These are phyloP conservation scores for Charaxes varanes DNA, from an alignment of 1,140 invertebrate genomes.

Conservation along the genomic window DNA sequence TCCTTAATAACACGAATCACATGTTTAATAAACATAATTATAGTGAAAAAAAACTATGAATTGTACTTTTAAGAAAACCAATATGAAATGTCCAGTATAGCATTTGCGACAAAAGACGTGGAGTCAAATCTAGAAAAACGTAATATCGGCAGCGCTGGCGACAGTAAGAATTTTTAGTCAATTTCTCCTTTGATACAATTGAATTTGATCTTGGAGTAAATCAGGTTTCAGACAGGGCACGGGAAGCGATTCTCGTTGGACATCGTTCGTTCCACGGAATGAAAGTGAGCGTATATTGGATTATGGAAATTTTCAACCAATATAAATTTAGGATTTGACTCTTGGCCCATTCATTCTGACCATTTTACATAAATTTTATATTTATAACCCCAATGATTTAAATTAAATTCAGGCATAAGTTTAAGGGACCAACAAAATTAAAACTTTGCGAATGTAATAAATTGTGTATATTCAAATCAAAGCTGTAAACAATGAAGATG, in stretches of 20 bases:
- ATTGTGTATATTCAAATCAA: too few relatives aligned
- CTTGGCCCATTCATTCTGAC: too few relatives aligned
- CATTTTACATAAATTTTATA: too few relatives aligned
- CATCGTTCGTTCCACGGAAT: slow-evolving; percentile 18
- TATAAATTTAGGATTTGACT: too few relatives aligned
- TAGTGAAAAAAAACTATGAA: neutral
- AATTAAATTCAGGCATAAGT: too few relatives aligned
- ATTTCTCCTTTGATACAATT: slow-evolving; percentile 64
- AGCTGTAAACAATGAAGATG: too few relatives aligned
- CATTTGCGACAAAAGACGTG: neutral
- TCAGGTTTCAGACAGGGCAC: slow-evolving; percentile 60
- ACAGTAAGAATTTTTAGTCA: slow-evolving; percentile 58
- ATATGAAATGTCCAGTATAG: neutral
- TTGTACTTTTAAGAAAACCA: neutral
- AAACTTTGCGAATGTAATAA: too few relatives aligned
- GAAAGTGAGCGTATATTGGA: slow-evolving; percentile 15
- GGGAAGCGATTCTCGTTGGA: slow-evolving; percentile 37
- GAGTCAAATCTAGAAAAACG: slow-evolving; percentile 34
- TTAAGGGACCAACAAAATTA: too few relatives aligned
- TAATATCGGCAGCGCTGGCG: slow-evolving; percentile 29
- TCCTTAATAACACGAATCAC: too few relatives aligned
- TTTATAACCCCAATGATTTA: too few relatives aligned
- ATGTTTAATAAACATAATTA: too few relatives aligned
- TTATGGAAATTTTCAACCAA: slow-evolving; percentile 1
- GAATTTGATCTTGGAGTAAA: slow-evolving; percentile 64